These are phyloP conservation scores for Heliothis virescens DNA, from an alignment of 1,140 invertebrate species.

Conservation along the genomic window DNA sequence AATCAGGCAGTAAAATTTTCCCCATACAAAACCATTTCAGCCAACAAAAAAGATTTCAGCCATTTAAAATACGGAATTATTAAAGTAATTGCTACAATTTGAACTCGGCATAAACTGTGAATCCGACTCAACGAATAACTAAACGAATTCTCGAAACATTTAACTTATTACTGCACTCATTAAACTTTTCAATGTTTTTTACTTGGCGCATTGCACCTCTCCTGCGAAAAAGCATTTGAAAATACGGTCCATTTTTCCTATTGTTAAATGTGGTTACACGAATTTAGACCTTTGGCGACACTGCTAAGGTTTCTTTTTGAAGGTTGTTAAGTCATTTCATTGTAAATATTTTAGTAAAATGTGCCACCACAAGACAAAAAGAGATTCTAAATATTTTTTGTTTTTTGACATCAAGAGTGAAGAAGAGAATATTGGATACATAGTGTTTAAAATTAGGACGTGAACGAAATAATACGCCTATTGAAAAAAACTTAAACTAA, in stretches of 20 bases:
- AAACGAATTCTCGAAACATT: slow-evolving; percentile 8
- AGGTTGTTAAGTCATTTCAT: too few species aligned
- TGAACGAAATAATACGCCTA: too few species aligned
- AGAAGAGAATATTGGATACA: too few species aligned
- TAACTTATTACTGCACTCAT: slow-evolving; percentile 12
- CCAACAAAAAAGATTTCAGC: background rate
- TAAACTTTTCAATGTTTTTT: slow-evolving; percentile 20
- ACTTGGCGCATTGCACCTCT: slow-evolving; percentile 21
- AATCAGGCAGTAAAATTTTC: background rate
- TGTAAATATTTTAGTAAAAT: too few species aligned
- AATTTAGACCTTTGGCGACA: too few species aligned
- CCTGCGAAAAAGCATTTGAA: background rate
- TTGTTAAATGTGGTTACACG: background rate
- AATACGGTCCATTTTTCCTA: too few species aligned
- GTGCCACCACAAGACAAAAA: too few species aligned
- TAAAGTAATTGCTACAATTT: slow-evolving; percentile 11
- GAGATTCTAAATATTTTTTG: too few species aligned
- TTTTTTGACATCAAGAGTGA: too few species aligned
- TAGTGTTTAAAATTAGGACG: too few species aligned
- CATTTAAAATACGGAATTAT: slow-evolving; percentile 8
- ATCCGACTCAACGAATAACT: background rate
- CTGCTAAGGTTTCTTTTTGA: too few species aligned
- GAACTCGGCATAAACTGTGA: background rate
- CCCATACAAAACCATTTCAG: background rate
- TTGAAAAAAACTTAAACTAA: too few species aligned